Evolutionary conservation across 2,113 vertebrate genomes (phyloP).

Genomic region (Myrmecobius fasciatus): DNA sequence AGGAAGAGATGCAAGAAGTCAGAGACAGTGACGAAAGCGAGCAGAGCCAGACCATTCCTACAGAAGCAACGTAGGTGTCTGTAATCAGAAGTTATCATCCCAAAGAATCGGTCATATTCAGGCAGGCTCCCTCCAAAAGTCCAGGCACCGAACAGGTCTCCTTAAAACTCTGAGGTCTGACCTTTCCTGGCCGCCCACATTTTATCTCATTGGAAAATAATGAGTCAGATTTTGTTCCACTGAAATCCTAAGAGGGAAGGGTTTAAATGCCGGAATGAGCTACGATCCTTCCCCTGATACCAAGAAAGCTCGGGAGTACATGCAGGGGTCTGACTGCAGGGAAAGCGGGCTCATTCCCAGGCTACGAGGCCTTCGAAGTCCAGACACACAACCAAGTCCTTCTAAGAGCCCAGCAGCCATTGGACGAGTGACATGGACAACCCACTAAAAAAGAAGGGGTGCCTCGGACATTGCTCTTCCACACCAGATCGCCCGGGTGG

Average conservation of each 20-base stretch:
- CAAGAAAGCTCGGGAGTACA: conserved; percentile 40
- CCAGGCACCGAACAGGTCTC: background rate
- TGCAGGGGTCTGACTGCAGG: background rate
- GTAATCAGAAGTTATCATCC: background rate
- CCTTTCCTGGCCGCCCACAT: conserved; percentile 12
- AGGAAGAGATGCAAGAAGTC: background rate
- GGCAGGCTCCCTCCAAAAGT: background rate
- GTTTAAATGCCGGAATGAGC: conserved; percentile 38
- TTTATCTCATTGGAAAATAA: conserved; percentile 12
- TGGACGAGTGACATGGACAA: conserved; percentile 35
- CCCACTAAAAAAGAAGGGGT: conserved; percentile 9
- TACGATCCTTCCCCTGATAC: conserved; percentile 25
- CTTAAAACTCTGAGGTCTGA: conserved; percentile 21
- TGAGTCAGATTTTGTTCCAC: conserved; percentile 27
- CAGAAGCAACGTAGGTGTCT: background rate
- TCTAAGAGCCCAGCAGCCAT: conserved; percentile 38
- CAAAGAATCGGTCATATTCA: background rate
- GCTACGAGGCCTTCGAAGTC: conserved; percentile 38
- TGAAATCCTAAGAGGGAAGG: conserved; percentile 20
- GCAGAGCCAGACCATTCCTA: background rate
- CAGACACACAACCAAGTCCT: conserved; percentile 43
- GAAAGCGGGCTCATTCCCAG: conserved; percentile 43
- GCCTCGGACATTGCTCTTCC: background rate
- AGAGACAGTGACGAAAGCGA: background rate
- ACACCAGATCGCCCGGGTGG: background rate